Evolutionary conservation across 2,797 vertebrate genomes (phyloP).

Genomic region (Aeoliscus strigatus): DNA sequence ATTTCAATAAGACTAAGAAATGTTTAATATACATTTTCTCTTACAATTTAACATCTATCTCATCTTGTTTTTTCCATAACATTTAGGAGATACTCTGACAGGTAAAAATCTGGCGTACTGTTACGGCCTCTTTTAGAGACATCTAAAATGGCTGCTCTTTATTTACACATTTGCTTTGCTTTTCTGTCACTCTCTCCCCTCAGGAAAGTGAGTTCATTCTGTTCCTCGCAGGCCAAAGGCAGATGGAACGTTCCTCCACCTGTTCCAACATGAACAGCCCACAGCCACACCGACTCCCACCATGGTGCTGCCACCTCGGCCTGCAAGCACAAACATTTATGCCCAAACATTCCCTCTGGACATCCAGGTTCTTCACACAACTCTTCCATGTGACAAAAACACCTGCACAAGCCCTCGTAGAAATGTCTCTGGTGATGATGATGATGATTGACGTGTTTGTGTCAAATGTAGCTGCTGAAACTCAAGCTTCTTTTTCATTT

Average conservation of each 20-base stretch:
- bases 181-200: conserved; percentile 57
- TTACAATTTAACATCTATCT: conserved; percentile 81
- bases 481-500: conserved; percentile 26
- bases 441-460: too few relatives aligned
- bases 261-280: conserved; percentile 41
- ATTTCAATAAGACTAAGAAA: conserved; percentile 82
- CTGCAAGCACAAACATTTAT: conserved; percentile 64
- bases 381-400: conserved; percentile 42
- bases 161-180: conserved; percentile 71
- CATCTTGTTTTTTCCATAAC: conserved; percentile 68
- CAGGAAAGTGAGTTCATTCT: conserved; percentile 50
- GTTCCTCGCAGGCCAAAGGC: conserved; percentile 57
- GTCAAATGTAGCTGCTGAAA: conserved; percentile 35
- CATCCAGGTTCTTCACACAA: conserved; percentile 35
- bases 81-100: conserved; percentile 76
- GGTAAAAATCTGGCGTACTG: conserved; percentile 74
- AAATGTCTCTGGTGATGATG: conserved; percentile 58
- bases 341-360: conserved; percentile 39
- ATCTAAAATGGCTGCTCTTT: conserved; percentile 74
- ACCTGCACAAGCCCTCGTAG: conserved; percentile 53
- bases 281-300: conserved; percentile 39
- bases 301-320: conserved; percentile 47
- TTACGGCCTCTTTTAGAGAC: conserved; percentile 80
- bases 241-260: conserved; percentile 36
- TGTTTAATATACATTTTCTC: conserved; percentile 80